Percentiles rank a stretch among this genome's conserved stretches.
These are phyloP conservation scores for Dicerorhinus sumatrensis DNA, from an alignment of 2,113 vertebrate genomes.

Conservation along the genomic window DNA sequence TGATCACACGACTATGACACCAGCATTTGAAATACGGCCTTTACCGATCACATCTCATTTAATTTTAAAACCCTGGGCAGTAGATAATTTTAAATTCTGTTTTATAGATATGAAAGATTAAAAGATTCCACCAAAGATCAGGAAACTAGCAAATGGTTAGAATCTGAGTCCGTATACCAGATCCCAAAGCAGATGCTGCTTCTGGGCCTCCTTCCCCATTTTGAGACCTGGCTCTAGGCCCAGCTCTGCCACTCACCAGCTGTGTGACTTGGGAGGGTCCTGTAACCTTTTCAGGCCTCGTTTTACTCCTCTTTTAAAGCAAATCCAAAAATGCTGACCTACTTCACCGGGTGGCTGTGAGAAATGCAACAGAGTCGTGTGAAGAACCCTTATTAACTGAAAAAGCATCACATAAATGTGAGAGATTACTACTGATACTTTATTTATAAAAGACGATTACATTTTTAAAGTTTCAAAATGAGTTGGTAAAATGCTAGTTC, in stretches of 20 bases:
- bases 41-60: neutral
- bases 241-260: neutral
- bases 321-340: neutral
- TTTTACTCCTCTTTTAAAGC: neutral
- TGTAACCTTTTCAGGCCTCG: neutral
- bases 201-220: neutral
- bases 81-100: neutral
- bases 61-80: neutral
- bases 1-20: rapidly evolving
- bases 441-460: neutral
- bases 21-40: neutral
- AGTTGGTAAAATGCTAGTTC: neutral
- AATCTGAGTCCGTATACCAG: neutral
- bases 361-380: neutral
- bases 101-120: neutral
- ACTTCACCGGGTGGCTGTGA: neutral
- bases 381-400: neutral
- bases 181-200: neutral
- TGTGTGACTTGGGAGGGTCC: neutral
- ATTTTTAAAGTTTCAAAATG: neutral
- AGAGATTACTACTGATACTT: neutral
- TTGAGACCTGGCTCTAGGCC: neutral
- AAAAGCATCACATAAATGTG: neutral
- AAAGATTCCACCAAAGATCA: neutral
- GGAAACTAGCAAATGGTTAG: neutral